Conservation (phyloP, 2,797 vertebrate genomes). For the Valencia hispanica region DNA sequence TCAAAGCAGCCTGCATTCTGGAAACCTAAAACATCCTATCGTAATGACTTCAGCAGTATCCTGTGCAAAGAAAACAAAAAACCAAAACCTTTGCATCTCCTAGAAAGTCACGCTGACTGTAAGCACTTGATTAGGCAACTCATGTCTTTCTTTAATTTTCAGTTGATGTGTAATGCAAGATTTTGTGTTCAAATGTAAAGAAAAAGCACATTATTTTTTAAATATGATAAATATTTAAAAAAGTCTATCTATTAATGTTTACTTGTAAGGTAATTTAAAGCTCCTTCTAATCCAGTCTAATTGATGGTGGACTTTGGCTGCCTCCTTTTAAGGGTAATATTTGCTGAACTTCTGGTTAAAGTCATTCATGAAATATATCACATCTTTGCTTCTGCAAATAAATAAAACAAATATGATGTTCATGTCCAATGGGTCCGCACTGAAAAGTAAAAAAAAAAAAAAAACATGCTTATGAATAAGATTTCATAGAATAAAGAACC, state of each 20-base stretch:
- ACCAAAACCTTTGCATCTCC: slow-evolving; percentile 51
- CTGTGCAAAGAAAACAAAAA: slow-evolving; percentile 1
- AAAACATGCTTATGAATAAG: slow-evolving; percentile 13
- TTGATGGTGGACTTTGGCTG: slow-evolving; percentile 72
- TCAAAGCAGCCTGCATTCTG: slow-evolving; percentile 52
- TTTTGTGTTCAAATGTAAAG: slow-evolving; percentile 46
- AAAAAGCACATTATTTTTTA: slow-evolving; percentile 82
- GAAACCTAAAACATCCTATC: slow-evolving; percentile 31
- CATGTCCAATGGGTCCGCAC: slow-evolving; percentile 19
- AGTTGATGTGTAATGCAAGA: slow-evolving; percentile 56
- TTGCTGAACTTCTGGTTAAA: slow-evolving; percentile 57
- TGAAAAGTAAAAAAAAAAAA: slow-evolving; percentile 30
- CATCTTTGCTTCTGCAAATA: slow-evolving; percentile 24
- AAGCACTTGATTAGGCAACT: slow-evolving; percentile 64
- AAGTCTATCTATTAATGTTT: slow-evolving; percentile 86
- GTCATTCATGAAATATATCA: slow-evolving; percentile 28
- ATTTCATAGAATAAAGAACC: slow-evolving; percentile 43
- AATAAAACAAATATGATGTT: slow-evolving; percentile 5
- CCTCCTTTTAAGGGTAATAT: slow-evolving; percentile 78
- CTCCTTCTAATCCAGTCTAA: slow-evolving; percentile 79
- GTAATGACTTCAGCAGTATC: background rate
- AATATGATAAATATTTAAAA: slow-evolving; percentile 83
- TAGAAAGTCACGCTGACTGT: slow-evolving; percentile 34
- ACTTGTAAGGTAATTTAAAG: slow-evolving; percentile 81
- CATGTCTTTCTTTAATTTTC: slow-evolving; percentile 39